phyloP scores from a whole-genome alignment of 2,113 vertebrate species.

The Salminus brasiliensis region DNA sequence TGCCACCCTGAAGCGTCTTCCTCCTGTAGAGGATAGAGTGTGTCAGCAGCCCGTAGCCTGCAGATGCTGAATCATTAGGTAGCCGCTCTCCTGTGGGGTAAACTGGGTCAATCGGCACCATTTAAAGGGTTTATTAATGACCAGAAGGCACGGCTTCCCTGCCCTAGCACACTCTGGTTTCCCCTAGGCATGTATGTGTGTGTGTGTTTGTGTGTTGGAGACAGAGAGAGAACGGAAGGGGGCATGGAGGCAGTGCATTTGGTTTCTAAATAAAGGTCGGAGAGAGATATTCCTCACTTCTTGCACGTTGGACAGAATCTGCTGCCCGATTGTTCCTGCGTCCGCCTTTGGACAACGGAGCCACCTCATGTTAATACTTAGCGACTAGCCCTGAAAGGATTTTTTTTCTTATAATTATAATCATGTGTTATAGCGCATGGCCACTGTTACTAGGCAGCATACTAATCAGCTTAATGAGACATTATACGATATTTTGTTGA shows the following conservation, averaged over 20 bases:
- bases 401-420: conserved; percentile 95
- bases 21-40: conserved; percentile 12
- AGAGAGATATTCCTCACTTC: not conserved
- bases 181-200: not conserved
- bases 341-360: conserved; percentile 87
- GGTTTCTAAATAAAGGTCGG: conserved; percentile 39
- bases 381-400: conserved; percentile 83
- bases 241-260: not conserved
- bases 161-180: conserved; percentile 11
- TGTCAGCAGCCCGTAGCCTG: conserved; percentile 23
- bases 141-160: conserved; percentile 36
- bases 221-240: conserved; percentile 2
- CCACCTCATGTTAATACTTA: conserved; percentile 86
- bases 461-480: conserved; percentile 99
- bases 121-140: conserved; percentile 56
- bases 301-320: conserved; percentile 63
- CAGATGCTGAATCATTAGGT: conserved; percentile 45
- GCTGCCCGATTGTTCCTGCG: conserved; percentile 69
- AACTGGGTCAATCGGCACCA: conserved; percentile 49
- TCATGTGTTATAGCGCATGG: conserved; percentile 90
- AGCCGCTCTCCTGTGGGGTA: conserved; percentile 40
- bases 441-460: conserved; percentile 92
- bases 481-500: conserved; percentile 99
- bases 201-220: not conserved
- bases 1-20: not conserved